phyloP scores from a whole-genome alignment of 2,888 invertebrate genomes.

The Watsonalla cultraria region DNA sequence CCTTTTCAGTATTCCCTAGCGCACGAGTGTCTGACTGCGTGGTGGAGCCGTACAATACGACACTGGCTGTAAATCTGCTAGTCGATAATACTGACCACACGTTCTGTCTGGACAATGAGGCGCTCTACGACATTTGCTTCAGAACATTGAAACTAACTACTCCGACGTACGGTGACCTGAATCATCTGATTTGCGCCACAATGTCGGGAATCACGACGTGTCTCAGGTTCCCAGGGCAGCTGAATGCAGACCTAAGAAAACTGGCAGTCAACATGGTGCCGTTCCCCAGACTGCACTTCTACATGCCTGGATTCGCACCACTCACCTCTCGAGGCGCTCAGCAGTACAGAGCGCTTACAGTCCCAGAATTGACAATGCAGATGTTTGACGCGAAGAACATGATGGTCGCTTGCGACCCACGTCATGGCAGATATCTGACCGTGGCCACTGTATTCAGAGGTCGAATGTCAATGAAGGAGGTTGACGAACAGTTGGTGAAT shows the following conservation, averaged over 20 bases:
- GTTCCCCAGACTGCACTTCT: slow-evolving; percentile 82
- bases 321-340: slow-evolving; percentile 89
- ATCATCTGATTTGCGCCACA: slow-evolving; percentile 89
- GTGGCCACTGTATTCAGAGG: slow-evolving; percentile 94
- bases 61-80: slow-evolving; percentile 89
- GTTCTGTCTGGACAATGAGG: slow-evolving; percentile 87
- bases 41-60: slow-evolving; percentile 88
- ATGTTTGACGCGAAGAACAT: slow-evolving; percentile 84
- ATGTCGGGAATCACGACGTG: slow-evolving; percentile 93
- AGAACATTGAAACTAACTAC: slow-evolving; percentile 85
- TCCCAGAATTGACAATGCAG: slow-evolving; percentile 88
- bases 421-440: slow-evolving; percentile 92
- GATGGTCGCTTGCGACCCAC: slow-evolving; percentile 95
- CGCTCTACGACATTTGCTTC: slow-evolving; percentile 86
- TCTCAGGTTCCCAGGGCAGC: slow-evolving; percentile 80
- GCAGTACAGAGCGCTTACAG: slow-evolving; percentile 93
- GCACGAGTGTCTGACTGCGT: slow-evolving; percentile 86
- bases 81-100: slow-evolving; percentile 86
- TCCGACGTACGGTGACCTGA: slow-evolving; percentile 88
- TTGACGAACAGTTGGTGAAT: slow-evolving; percentile 87
- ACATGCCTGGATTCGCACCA: slow-evolving; percentile 81
- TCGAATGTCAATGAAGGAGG: slow-evolving; percentile 96
- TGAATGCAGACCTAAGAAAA: slow-evolving; percentile 68
- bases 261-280: slow-evolving; percentile 76
- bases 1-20: slow-evolving; percentile 88